Evolutionary conservation across 2,888 invertebrate species (phyloP), one percentile per base, ranked within the genome.

Genomic region (Hypselothyrea guttata): DNA sequence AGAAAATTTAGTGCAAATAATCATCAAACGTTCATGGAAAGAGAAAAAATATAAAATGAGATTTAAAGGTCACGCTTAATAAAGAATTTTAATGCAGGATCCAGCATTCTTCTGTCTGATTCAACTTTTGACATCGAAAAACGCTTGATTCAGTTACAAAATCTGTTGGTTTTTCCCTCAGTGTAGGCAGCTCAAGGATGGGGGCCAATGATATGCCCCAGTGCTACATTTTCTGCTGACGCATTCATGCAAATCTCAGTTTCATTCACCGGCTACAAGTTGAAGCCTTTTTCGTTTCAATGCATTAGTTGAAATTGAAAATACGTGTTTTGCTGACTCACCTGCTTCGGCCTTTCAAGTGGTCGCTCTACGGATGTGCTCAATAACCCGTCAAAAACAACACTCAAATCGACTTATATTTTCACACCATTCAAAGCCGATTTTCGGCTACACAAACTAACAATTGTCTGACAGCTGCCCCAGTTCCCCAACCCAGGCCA

Each of bases 251-350:
- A 65, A 75, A 67, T 58, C 47, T 49, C n/a, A 35, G 54, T 47
- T 34, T 40, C 16, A 13, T 41, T 33, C 33, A 27, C 31, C 13
- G 35, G 27, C 45, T 34, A 12, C 30, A 41, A 22, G n/a, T 40
- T 38, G 35, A 64, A 40, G 33, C 48, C 52, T 9, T 40, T 47
- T 4, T 12, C 37, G 48, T n/a, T n/a, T n/a, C n/a, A n/a, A n/a
- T n/a, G n/a, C 52, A 48, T 41, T 35, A 52, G 41, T 41, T 41
- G 22, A 71, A 82, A 84, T 82, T 63, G 54, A 62, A 68, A 60
- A 66, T 54, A 57, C 52, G 49, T 62, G 78, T 66, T 13, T 8
- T 55, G 55, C 58, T 48, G 77, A 68, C 40, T 65, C 63, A 66
- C 65, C 68, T 68, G 61, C 47, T 28, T 45, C 40, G 41, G n/a